Percentiles rank a stretch among this genome's conserved stretches.
phyloP scores from a whole-genome alignment of 2,888 invertebrate genomes.

The Micropterix aruncella region DNA sequence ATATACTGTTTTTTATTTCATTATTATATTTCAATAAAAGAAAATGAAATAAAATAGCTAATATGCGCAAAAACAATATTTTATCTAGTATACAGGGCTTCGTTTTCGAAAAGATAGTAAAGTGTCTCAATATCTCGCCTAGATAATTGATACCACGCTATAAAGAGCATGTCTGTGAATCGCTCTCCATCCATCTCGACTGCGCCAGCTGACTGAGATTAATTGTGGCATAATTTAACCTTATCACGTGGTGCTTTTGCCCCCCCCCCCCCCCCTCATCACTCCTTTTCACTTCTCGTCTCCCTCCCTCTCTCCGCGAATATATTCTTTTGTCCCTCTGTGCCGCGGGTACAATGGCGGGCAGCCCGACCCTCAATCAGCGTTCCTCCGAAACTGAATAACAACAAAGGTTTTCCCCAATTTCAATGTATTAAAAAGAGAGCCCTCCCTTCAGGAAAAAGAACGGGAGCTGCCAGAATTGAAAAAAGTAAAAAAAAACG shows the following conservation, averaged over 20 bases:
- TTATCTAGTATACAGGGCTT: too few species aligned
- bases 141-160: too few species aligned
- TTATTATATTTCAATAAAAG: too few species aligned
- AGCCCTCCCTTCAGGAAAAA: too few species aligned
- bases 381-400: neutral
- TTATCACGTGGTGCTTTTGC: conserved; percentile 1
- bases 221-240: neutral
- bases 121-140: too few species aligned
- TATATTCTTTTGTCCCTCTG: conserved; percentile 3
- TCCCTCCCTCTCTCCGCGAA: neutral
- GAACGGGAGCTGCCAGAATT: too few species aligned
- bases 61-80: too few species aligned
- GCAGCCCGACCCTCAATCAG: conserved; percentile 4
- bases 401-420: neutral
- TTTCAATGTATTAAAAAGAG: conserved; percentile 1
- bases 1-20: too few species aligned
- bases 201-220: neutral
- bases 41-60: too few species aligned
- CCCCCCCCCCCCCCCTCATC: neutral
- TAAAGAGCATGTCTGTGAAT: neutral
- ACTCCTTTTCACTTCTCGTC: neutral
- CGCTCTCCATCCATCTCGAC: neutral
- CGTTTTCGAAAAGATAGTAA: too few species aligned
- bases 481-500: too few species aligned
- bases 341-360: conserved; percentile 3